Evolutionary conservation across 2,113 vertebrate species (phyloP), one percentile per base, ranked within the genome.

Genomic region (Thunnus thynnus): DNA sequence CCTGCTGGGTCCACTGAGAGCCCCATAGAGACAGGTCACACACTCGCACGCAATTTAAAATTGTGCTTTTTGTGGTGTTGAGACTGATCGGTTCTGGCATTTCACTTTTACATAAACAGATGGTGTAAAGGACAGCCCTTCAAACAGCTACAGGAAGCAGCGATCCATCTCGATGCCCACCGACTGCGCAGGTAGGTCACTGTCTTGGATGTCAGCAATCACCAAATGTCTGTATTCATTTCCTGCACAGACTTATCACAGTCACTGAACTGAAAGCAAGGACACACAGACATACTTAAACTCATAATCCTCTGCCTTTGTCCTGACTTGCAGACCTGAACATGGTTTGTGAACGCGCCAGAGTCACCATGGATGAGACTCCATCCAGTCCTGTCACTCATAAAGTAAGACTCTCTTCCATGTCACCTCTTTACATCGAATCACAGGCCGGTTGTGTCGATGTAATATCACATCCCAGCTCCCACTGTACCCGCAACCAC

Each of bases 331-430:
- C 84, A 74, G 97, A 99, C 85, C 90, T 96, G 84, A 95, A 91
- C 84, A 95, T 96, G 95, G 96, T 90, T 0, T 97, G 94, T 0
- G 96, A 97, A 66, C 87, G 95, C 22, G 96, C 97, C 63, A 72
- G 96, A 16, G 95, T 96, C 73, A 92, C 72, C 0, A 86, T 93
- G 0, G 96, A 97, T 1, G 97, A 97, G 0, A 3, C 6, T 0
- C 87, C 94, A 0, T 57, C 92, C 64, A 95, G 89, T 72, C 85
- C 96, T 0, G 17, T 71, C 3, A 62, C 88, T 48, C 78, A 91
- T 82, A 98, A 97, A 96, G 98, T 99, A 83, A 52, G 84, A n/a
- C 10, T 2, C 27, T 13, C 30, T 44, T 11, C 4, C 3, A 4
- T 51, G 9, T 46, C 32, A 6, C 4, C 3, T 27, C 50, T 67